These are phyloP conservation scores for Eublepharis macularius DNA, from an alignment of 2,113 vertebrate genomes.

Conservation along the genomic window DNA sequence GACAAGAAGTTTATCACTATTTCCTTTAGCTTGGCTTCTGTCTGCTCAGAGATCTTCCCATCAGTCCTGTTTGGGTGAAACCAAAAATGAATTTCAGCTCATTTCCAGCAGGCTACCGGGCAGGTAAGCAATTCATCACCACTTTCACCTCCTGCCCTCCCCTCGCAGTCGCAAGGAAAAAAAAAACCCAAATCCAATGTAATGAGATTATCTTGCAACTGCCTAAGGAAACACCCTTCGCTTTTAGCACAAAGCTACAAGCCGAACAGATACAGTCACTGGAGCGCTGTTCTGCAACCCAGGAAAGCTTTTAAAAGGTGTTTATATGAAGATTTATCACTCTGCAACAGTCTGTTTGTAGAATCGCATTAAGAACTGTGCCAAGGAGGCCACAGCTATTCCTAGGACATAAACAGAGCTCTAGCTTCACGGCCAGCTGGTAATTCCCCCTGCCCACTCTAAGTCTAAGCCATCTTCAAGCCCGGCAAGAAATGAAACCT, in stretches of 20 bases:
- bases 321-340: background rate
- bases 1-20: constrained; percentile 91
- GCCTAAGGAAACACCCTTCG: background rate
- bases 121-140: background rate
- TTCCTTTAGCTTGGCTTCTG: constrained; percentile 93
- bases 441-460: no score
- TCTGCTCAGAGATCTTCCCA: constrained; percentile 90
- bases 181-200: background rate
- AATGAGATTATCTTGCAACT: background rate
- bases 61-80: constrained; percentile 78
- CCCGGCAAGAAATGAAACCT: background rate
- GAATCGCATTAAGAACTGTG: no score
- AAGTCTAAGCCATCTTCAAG: background rate
- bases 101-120: background rate
- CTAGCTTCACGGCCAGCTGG: background rate
- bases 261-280: background rate
- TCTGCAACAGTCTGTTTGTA: background rate
- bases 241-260: background rate
- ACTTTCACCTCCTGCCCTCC: background rate
- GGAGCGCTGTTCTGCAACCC: no score
- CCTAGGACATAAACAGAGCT: no score
- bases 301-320: no score
- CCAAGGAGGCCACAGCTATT: background rate
- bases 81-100: background rate
- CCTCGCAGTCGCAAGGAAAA: background rate